Conservation (phyloP, 2,113 vertebrate species). For the Saccopteryx bilineata region DNA sequence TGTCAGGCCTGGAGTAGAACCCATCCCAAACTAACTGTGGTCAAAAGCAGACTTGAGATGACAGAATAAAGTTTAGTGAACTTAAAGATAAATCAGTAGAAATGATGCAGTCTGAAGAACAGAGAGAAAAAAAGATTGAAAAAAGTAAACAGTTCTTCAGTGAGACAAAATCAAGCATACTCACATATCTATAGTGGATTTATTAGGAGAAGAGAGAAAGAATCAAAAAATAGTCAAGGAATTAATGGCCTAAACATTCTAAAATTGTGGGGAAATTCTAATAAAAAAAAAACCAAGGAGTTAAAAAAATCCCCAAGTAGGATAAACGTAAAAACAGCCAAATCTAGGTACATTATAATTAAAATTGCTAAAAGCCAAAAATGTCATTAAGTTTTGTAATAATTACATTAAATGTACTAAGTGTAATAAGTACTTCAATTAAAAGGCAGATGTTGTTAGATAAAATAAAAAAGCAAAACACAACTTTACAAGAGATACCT, state of each 20-base stretch:
- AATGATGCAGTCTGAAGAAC: neutral
- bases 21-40: neutral
- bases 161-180: neutral
- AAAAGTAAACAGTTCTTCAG: neutral
- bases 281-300: neutral
- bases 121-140: neutral
- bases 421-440: neutral
- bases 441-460: neutral
- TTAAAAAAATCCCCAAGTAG: neutral
- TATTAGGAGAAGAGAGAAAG: neutral
- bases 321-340: neutral
- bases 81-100: slow-evolving; percentile 32
- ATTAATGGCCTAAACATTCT: neutral
- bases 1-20: neutral
- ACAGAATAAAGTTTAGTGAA: neutral
- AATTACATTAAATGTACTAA: slow-evolving; percentile 45
- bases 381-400: neutral
- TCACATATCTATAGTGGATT: neutral
- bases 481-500: neutral
- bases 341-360: neutral
- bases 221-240: neutral
- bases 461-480: neutral
- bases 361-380: neutral
- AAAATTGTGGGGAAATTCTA: neutral
- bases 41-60: neutral